Evolutionary conservation across 2,113 vertebrate genomes (phyloP).

Genomic region (Myanophis thanlyinensis): DNA sequence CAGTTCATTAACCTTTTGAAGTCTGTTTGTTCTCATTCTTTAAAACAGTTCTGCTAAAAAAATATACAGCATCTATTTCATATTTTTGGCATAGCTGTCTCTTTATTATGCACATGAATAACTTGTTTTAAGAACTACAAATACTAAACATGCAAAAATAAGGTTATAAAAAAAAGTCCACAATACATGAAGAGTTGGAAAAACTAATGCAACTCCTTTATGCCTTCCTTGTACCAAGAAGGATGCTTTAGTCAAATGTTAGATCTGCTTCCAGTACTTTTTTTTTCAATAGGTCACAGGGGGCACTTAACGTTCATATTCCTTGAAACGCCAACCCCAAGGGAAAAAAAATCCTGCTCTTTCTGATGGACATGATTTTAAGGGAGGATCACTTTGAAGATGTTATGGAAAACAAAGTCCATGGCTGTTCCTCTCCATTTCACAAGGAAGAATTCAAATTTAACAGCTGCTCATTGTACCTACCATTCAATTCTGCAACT

Average conservation of each 20-base stretch:
- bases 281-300: neutral
- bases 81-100: neutral
- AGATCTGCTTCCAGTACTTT: neutral
- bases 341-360: neutral
- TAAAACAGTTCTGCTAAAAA: constrained; percentile 6
- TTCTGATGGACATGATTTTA: neutral
- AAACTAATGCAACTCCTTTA: neutral
- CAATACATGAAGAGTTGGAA: neutral
- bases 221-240: neutral
- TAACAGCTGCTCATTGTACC: neutral
- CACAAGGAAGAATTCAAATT: neutral
- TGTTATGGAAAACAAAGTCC: neutral
- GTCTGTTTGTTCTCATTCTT: constrained; percentile 19
- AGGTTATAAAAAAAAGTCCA: too few species aligned
- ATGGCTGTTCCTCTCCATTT: neutral
- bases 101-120: neutral
- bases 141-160: neutral
- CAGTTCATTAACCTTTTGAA: constrained; percentile 44
- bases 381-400: neutral
- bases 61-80: neutral
- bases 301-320: neutral
- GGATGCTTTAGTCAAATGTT: neutral
- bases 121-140: neutral
- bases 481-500: neutral
- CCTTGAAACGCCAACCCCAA: neutral